These are phyloP conservation scores for Alces alces DNA, from an alignment of 2,113 vertebrate genomes.

Conservation along the genomic window DNA sequence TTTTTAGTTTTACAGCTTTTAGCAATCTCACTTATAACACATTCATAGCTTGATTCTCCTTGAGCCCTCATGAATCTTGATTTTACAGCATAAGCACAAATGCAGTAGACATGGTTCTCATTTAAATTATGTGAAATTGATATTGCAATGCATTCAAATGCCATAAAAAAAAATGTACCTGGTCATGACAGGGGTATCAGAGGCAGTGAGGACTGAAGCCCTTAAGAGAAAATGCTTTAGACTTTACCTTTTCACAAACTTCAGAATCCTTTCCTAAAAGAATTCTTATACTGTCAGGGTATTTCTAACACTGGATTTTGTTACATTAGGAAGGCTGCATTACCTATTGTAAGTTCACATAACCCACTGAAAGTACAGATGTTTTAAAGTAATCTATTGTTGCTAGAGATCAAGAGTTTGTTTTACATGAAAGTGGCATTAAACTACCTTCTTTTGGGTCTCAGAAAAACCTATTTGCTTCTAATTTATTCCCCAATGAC, in stretches of 20 bases:
- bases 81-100: conserved; percentile 59
- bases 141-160: conserved; percentile 23
- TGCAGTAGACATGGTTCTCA: background rate
- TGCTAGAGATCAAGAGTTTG: conserved; percentile 11
- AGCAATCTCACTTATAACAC: conserved; percentile 31
- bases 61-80: conserved; percentile 59
- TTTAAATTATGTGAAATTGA: conserved; percentile 58
- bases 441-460: background rate
- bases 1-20: conserved; percentile 32
- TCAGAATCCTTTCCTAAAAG: background rate
- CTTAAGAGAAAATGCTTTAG: background rate
- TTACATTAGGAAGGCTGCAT: background rate
- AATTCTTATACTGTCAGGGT: background rate
- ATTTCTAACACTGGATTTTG: conserved; percentile 7
- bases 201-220: background rate
- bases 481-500: background rate
- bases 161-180: background rate
- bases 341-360: background rate
- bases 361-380: background rate
- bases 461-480: background rate
- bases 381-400: conserved; percentile 27
- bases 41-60: conserved; percentile 40
- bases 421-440: background rate
- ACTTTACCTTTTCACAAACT: background rate
- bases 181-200: background rate